Base-by-base conservation (phyloP, 2,797 vertebrate species). In the Rhodeus uyekii region DNA sequence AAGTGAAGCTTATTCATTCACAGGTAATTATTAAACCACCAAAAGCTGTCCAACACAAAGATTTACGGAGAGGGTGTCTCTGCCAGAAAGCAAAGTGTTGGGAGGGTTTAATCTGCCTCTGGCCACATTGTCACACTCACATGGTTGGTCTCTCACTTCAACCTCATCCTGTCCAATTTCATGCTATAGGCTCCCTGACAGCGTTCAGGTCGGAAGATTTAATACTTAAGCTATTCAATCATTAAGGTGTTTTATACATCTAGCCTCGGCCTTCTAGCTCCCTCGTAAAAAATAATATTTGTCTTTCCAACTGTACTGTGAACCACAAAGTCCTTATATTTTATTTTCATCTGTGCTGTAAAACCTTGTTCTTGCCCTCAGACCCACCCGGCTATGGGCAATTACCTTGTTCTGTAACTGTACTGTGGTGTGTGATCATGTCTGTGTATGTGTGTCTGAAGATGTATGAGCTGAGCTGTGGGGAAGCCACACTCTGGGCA, bases 301-400 rank as follows among this genome's bases (percentile, higher is more conserved):
- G 93, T 95, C 94, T 95, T 95, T 95, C 93, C 93, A 94, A 92
- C 93, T 93, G 93, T 92, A 94, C 92, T 89, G 90, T 93, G 91
- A 91, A 93, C 93, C 92, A 91, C 92, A 95, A 93, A 93, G 92
- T 92, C 92, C 92, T 93, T 86, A 83, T 92, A 91, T 94, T 94
- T 93, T 94, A 94, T 92, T 93, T 94, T 92, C 88, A 91, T 89
- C 92, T 81, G 86, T 80, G 90, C 90, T 90, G 91, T 95, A 95
- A 95, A 95, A 92, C 79, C 84, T 69, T 86, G 89, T 87, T 90
- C 89, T 91, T 91, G 88, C 89, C 88, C 82, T 87, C 87, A 83
- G 84, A 81, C 88, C 80, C 85, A 87, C 89, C 84, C 89, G 89
- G 91, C 86, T 87, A 90, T 76, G 83, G 89, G 85, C 87, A 89